These are phyloP conservation scores for Monodelphis domestica DNA, from an alignment of 2,797 vertebrate genomes.

Conservation along the genomic window DNA sequence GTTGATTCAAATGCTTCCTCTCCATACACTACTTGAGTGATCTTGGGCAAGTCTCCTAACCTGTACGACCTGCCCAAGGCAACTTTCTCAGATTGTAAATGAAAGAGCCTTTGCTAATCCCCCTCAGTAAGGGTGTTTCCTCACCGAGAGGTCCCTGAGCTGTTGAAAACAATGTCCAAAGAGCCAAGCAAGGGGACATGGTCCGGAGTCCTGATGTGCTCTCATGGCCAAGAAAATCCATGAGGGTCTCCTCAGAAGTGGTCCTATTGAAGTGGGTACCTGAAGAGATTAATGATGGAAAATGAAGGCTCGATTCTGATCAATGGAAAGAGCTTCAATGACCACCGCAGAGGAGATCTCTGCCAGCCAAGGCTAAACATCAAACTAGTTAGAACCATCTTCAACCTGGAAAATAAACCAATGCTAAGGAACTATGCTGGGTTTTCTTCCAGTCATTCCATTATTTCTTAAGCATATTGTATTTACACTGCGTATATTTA, in stretches of 20 bases:
- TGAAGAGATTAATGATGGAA: background rate
- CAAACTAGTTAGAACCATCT: background rate
- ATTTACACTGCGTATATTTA: background rate
- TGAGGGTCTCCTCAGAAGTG: background rate
- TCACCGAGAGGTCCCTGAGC: background rate
- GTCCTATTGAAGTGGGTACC: background rate
- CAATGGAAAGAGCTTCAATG: background rate
- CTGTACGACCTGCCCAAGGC: background rate
- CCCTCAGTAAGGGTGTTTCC: background rate
- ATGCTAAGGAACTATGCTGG: background rate
- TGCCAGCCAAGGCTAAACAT: background rate
- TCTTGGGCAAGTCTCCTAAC: background rate
- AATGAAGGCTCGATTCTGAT: background rate
- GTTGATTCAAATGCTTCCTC: background rate
- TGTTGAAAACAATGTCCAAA: background rate
- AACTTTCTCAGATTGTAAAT: background rate
- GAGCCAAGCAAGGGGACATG: background rate
- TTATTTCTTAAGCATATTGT: background rate
- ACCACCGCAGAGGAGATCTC: background rate
- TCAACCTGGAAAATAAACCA: background rate
- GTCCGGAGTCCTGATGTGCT: background rate
- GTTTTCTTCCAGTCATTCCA: background rate
- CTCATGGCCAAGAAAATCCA: background rate
- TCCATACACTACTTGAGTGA: background rate
- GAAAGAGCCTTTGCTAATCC: background rate